Evolutionary conservation across 1,140 invertebrate species (phyloP), one percentile per base, ranked within the genome.

Genomic region (Calliopsis andreniformis): DNA sequence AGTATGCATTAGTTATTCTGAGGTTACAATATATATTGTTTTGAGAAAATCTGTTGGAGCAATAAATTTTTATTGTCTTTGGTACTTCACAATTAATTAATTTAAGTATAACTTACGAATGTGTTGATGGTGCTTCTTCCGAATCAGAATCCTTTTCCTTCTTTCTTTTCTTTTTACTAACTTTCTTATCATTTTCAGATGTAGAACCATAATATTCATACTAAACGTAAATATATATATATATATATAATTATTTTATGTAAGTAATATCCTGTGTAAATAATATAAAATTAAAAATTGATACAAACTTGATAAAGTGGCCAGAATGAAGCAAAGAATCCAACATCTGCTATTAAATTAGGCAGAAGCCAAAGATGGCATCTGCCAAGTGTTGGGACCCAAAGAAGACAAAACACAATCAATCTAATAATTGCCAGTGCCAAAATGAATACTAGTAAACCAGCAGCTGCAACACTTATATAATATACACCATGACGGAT

Each of bases 241-340:
- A 55, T n/a, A 28, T 55, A 39, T 39, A 39, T 10, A 39, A n/a
- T n/a, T n/a, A n/a, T n/a, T n/a, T n/a, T n/a, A n/a, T n/a, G n/a
- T n/a, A n/a, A n/a, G n/a, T n/a, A n/a, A n/a, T n/a, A n/a, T n/a
- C n/a, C n/a, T n/a, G n/a, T n/a, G n/a, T n/a, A 58, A n/a, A 30
- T 35, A 56, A 68, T 23, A 55, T 43, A 4, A 0, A 35, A 49
- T 42, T 47, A 1, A 51, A 32, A 47, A 25, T 0, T 67, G 28
- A 30, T 66, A 39, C 23, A 91, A 91, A 97, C 97, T 91, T 97
- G 96, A 93, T 99, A 99, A 2, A 99, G 93, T 32, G 99, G 99
- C 96, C 97, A 98, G 92, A 99, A 99, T 1, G 98, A 99, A 49
- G 98, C 98, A 72, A 99, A 97, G 93, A 99, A 99, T 43, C 99